Base-by-base conservation (phyloP, 2,888 invertebrate species). In the Chymomyza amoena region DNA sequence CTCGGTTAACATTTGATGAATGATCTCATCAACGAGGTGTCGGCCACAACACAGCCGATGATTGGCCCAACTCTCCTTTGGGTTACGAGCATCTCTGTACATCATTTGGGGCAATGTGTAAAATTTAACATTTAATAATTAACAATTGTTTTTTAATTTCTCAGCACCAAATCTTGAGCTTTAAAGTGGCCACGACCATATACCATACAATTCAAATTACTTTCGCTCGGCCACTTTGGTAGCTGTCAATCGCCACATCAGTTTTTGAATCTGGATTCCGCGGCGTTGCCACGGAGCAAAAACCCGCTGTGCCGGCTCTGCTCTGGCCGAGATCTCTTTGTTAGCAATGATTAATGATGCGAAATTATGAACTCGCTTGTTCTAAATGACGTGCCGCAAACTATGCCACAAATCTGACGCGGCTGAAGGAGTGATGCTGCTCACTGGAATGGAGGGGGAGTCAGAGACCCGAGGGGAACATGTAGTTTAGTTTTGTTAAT, bases 11-110 rank as follows among this genome's bases (percentile, higher is more conserved):
- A 78, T 76, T 82, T 90, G 90, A 90, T 89, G 89, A 89, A 90
- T 90, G 89, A 90, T 86, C 89, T 89, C 90, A 90, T 90, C 89
- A 89, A 80, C 77, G 80, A 90, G 89, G 89, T 90, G 89, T 89
- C 89, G 84, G 84, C 77, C 74, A 72, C 81, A 65, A 75, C 80
- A 83, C 64, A 68, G 56, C 63, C 81, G 83, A 79, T 81, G 86
- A 83, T 82, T 78, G 78, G 72, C 71, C 65, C n/a, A 45, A 45
- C 39, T 45, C 39, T 45, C 13, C 39, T 10, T 45, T 4, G 13
- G 39, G 13, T 45, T 45, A 45, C 13, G 13, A 13, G 39, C 4
- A 45, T 10, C 28, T 6, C 3, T 13, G 18, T n/a, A 56, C 36
- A 64, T 16, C 50, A 45, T 16, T 39, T 66, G 71, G 18, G 52